Evolutionary conservation across 2,888 invertebrate genomes (phyloP).

Genomic region (Morpho deidamia): DNA sequence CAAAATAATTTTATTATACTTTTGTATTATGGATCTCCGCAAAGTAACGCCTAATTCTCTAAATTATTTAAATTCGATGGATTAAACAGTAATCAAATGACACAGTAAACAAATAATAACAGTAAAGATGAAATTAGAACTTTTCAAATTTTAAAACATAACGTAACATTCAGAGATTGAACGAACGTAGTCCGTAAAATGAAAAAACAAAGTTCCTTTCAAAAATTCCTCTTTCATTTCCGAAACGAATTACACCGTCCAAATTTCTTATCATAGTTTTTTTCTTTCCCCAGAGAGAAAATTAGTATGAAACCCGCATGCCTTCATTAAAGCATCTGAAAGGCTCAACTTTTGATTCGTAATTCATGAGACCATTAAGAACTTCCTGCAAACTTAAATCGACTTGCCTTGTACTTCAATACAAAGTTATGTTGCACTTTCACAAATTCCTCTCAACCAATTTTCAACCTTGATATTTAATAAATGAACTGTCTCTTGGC

Average conservation of each 20-base stretch:
- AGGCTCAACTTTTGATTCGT: constrained; percentile 37
- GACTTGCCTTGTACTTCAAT: constrained; percentile 46
- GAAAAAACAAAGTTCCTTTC: background rate
- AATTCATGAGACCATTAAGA: constrained; percentile 54
- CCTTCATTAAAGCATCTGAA: constrained; percentile 32
- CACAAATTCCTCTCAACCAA: constrained; percentile 15
- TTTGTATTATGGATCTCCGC: no score
- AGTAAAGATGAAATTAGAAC: background rate
- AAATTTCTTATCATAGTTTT: constrained; percentile 2
- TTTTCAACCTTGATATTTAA: constrained; percentile 15
- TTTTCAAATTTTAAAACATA: background rate
- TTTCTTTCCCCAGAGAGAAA: constrained; percentile 12
- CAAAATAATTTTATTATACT: no score
- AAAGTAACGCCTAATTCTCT: no score
- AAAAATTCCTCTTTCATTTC: constrained; percentile 10
- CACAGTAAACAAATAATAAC: background rate
- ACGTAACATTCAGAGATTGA: background rate
- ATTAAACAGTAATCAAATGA: background rate
- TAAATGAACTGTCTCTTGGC: constrained; percentile 5
- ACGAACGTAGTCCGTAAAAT: constrained; percentile 4
- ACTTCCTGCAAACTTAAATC: constrained; percentile 50
- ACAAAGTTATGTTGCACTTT: constrained; percentile 28
- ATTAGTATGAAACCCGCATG: constrained; percentile 18
- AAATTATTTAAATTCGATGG: no score
- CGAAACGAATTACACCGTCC: constrained; percentile 2